These are phyloP conservation scores for Tortricodes alternella DNA, from an alignment of 2,888 invertebrate genomes.

Conservation along the genomic window DNA sequence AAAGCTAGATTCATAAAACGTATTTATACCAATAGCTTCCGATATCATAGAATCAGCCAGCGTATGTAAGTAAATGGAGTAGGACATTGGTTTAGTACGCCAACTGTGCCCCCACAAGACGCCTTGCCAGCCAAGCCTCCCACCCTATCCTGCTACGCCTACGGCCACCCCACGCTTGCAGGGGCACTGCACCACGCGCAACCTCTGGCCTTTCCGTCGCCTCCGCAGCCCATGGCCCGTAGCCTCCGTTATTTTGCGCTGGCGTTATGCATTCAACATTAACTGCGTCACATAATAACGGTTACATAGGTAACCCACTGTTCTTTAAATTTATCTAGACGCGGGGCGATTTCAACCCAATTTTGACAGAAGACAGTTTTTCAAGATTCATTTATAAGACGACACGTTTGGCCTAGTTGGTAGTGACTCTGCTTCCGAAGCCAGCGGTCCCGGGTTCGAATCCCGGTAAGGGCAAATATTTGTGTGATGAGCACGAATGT, in stretches of 20 bases:
- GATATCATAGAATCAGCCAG: too few relatives aligned
- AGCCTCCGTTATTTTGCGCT: too few relatives aligned
- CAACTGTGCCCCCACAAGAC: slow-evolving; percentile 6
- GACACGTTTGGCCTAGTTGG: too few relatives aligned
- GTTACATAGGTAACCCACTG: slow-evolving; percentile 29
- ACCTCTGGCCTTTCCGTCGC: slow-evolving; percentile 31
- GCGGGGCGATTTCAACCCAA: background rate
- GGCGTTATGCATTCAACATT: slow-evolving; percentile 41
- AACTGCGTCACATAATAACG: slow-evolving; percentile 35
- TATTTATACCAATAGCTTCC: too few relatives aligned
- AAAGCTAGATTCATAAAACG: too few relatives aligned
- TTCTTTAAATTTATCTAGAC: slow-evolving; percentile 17
- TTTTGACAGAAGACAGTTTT: too few relatives aligned
- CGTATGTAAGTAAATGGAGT: slow-evolving; percentile 13
- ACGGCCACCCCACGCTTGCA: slow-evolving; percentile 44
- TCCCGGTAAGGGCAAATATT: too few relatives aligned
- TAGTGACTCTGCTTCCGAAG: too few relatives aligned
- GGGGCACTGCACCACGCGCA: slow-evolving; percentile 32
- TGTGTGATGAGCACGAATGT: too few relatives aligned
- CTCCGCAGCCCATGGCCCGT: slow-evolving; percentile 11
- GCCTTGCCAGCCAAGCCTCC: slow-evolving; percentile 20
- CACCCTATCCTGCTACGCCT: slow-evolving; percentile 48
- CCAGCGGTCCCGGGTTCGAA: too few relatives aligned
- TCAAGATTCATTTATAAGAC: too few relatives aligned
- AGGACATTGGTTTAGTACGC: background rate